phyloP scores from a whole-genome alignment of 2,113 vertebrate genomes.

The Otus sunia region DNA sequence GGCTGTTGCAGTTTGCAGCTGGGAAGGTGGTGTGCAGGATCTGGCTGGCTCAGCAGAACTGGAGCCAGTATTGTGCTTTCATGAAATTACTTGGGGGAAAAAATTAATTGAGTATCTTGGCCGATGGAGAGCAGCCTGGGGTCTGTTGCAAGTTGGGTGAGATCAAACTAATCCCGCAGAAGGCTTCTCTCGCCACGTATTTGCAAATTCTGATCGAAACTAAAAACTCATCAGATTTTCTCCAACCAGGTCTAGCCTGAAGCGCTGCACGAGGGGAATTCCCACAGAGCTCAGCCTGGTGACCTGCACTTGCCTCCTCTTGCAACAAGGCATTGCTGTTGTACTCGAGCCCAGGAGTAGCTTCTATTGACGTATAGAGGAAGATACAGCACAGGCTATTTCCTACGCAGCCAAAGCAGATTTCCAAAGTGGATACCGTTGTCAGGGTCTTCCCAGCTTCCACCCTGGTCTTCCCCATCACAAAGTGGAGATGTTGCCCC shows the following conservation, averaged over 20 bases:
- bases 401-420: neutral
- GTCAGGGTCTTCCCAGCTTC: neutral
- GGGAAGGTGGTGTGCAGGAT: neutral
- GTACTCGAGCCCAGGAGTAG: neutral
- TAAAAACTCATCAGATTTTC: neutral
- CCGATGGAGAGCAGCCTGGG: neutral
- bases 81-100: neutral
- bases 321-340: neutral
- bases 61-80: conserved; percentile 26
- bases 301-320: neutral
- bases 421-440: neutral
- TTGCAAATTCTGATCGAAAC: conserved; percentile 1
- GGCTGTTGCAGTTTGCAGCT: neutral
- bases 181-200: neutral
- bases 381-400: neutral
- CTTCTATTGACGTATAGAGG: neutral
- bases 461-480: neutral
- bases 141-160: neutral
- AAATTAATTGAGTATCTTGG: neutral
- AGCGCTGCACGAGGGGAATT: neutral
- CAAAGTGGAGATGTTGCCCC: neutral
- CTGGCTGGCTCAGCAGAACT: conserved; percentile 23
- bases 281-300: neutral
- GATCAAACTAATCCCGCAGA: neutral
- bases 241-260: neutral